Base-by-base conservation (phyloP, 2,888 invertebrate species). In the Myathropa florea region DNA sequence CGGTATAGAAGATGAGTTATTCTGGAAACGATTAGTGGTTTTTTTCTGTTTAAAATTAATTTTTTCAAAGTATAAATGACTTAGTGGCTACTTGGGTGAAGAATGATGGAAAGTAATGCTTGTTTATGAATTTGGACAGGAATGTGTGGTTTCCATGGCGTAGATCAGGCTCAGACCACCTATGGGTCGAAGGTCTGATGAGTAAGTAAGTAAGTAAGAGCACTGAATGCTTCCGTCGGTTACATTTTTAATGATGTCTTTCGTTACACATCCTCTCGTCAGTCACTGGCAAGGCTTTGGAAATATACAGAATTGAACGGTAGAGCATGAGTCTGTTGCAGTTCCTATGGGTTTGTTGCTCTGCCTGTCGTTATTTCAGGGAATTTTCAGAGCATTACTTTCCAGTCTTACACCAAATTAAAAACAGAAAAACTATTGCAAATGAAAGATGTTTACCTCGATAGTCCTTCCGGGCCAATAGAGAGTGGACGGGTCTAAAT, bases 401-500 rank as follows among this genome's bases (percentile, higher is more conserved):
- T 60, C 39, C 71, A 60, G 6, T 6, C 2, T 46, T 26, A 3
- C 12, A 39, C 28, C 21, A 14, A 18, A 46, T 46, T 18, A n/a
- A 0, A n/a, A 46, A 18, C n/a, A 2, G 7, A 33, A 18, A 18
- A 18, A 46, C 4, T 18, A 46, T 0, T 46, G 1, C n/a, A 46
- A 46, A 18, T 18, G 18, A 18, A 46, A 46, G 46, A 46, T 46
- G 46, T 76, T 91, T 91, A 93, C 93, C 93, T 93, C 88, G 92
- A 91, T 89, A 93, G 90, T 90, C 92, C 92, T 89, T 93, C 93
- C 88, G 91, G 91, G 85, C 92, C 92, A 89, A 92, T 92, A 86
- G 93, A 91, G 86, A 93, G 89, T 89, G 93, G 93, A 89, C 93
- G 91, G 89, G 92, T 91, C 93, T 93, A 90, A 83, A 91, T 89